These are phyloP conservation scores for Hermodice carunculata DNA, from an alignment of 2,888 invertebrate genomes.

Conservation along the genomic window DNA sequence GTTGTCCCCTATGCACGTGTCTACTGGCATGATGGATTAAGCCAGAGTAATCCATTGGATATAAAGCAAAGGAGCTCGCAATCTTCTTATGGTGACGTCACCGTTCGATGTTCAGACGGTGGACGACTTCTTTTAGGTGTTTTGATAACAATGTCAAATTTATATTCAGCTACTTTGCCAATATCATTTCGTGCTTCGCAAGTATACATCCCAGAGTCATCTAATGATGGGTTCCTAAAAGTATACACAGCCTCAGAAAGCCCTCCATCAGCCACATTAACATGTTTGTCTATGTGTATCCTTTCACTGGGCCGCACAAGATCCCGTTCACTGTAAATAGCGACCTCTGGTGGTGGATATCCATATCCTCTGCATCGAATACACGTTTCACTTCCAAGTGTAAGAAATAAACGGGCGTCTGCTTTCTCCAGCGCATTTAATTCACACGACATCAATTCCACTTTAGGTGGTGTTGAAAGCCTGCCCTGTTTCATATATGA, in stretches of 20 bases:
- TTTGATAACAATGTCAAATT: too few relatives aligned
- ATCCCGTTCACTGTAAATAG: slow-evolving; percentile 1
- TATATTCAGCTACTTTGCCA: too few relatives aligned
- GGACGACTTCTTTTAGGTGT: too few relatives aligned
- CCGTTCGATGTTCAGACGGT: too few relatives aligned
- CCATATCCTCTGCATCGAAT: slow-evolving; percentile 23
- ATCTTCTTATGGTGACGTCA: too few relatives aligned
- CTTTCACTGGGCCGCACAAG: background rate
- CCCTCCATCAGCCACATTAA: slow-evolving; percentile 19
- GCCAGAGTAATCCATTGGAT: too few relatives aligned
- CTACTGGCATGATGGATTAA: too few relatives aligned
- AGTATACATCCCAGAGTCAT: slow-evolving; percentile 11
- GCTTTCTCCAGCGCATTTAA: background rate
- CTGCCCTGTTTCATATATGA: slow-evolving; percentile 17
- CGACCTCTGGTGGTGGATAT: slow-evolving; percentile 16
- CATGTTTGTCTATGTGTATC: slow-evolving; percentile 13
- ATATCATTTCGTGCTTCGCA: slow-evolving; percentile 9
- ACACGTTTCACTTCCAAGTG: slow-evolving; percentile 23
- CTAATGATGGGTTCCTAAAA: slow-evolving; percentile 11
- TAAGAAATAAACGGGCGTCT: too few relatives aligned
- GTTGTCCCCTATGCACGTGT: too few relatives aligned
- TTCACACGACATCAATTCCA: slow-evolving; percentile 17
- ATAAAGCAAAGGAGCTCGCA: too few relatives aligned
- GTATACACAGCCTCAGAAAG: slow-evolving; percentile 17
- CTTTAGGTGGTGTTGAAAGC: slow-evolving; percentile 1